Percentiles rank a stretch among this genome's conserved stretches.
Conservation (phyloP, 2,113 vertebrate species). For the Typhlomys cinereus region DNA sequence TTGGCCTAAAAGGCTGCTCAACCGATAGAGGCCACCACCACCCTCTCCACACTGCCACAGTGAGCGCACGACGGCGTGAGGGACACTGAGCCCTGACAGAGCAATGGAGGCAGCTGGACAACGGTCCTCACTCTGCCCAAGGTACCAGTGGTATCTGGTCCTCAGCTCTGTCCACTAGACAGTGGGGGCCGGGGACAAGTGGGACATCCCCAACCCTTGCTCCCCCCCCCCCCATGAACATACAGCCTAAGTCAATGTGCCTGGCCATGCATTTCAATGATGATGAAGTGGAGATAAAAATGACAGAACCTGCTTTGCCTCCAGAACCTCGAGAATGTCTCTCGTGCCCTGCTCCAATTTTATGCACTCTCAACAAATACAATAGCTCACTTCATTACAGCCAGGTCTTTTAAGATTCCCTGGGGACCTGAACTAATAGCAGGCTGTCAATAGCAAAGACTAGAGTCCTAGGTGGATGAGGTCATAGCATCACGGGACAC, state of each 20-base stretch:
- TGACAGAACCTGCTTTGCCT: neutral
- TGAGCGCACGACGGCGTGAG: too few species aligned
- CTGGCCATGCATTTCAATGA: neutral
- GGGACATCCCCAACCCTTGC: neutral
- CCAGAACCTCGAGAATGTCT: accelerated
- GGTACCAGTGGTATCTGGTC: accelerated
- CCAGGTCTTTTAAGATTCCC: neutral
- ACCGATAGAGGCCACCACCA: neutral
- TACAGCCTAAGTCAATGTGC: neutral
- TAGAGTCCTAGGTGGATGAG: accelerated
- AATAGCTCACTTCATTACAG: neutral
- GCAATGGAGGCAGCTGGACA: accelerated
- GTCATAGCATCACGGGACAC: neutral
- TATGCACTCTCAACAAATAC: neutral
- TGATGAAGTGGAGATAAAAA: neutral
- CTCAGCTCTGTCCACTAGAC: neutral
- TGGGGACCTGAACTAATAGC: neutral
- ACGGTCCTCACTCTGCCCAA: neutral
- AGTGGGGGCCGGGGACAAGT: too few species aligned
- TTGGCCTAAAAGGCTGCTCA: neutral
- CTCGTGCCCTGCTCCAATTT: neutral
- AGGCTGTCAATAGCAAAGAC: neutral
- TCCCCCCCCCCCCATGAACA: neutral
- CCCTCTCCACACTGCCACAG: too few species aligned
- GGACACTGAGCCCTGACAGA: accelerated